Evolutionary conservation across 2,888 invertebrate genomes (phyloP).

Genomic region (Polylopha cassiicola): DNA sequence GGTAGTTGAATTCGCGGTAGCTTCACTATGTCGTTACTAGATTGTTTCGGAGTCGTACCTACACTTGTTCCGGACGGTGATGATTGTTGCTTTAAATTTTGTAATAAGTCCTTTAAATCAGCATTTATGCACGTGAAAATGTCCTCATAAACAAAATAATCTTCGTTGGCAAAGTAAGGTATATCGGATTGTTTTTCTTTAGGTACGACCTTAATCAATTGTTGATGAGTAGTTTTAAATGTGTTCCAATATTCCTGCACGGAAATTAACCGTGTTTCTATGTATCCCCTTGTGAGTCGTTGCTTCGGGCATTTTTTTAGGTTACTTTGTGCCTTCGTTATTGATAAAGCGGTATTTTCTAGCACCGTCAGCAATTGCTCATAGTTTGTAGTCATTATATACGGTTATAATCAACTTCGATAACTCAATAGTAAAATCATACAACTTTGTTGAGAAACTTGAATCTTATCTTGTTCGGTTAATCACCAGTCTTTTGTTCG

Average conservation of each 20-base stretch:
- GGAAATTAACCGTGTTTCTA: conserved; percentile 23
- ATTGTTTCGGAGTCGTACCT: too few relatives aligned
- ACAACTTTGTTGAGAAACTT: too few relatives aligned
- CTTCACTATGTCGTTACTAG: too few relatives aligned
- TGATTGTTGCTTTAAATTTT: too few relatives aligned
- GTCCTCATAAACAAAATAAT: conserved; percentile 25
- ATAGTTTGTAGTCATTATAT: neutral
- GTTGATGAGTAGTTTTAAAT: conserved; percentile 21
- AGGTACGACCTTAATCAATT: conserved; percentile 4
- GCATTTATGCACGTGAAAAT: conserved; percentile 15
- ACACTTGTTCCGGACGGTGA: too few relatives aligned
- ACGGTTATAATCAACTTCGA: too few relatives aligned
- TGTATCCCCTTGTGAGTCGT: conserved; percentile 27
- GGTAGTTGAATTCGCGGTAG: too few relatives aligned
- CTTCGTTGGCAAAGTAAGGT: conserved; percentile 26
- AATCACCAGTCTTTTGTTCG: too few relatives aligned
- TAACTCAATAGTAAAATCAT: too few relatives aligned
- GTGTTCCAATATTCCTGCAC: conserved; percentile 27
- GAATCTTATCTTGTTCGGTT: too few relatives aligned
- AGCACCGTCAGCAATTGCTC: conserved; percentile 5
- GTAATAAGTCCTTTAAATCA: conserved; percentile 16
- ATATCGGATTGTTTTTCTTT: conserved; percentile 14
- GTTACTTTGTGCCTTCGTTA: conserved; percentile 25
- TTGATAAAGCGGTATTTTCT: conserved; percentile 22
- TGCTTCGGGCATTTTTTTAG: conserved; percentile 26